Percentiles rank a stretch among this genome's conserved stretches.
These are phyloP conservation scores for Tillus elongatus DNA, from an alignment of 2,888 invertebrate species.

Conservation along the genomic window DNA sequence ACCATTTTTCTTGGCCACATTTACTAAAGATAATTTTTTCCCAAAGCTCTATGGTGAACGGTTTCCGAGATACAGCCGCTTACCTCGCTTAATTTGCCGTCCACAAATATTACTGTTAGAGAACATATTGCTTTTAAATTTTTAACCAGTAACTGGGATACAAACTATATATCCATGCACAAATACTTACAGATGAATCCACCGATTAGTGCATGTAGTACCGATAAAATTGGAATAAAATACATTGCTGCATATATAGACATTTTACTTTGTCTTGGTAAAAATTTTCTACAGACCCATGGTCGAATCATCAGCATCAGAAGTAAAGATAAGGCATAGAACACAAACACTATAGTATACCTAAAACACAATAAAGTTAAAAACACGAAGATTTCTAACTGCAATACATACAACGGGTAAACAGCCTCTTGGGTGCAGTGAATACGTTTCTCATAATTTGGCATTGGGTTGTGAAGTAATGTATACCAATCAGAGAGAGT, in stretches of 20 bases:
- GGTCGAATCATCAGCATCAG: slow-evolving; percentile 74
- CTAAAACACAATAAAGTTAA: slow-evolving; percentile 45
- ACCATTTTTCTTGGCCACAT: too few species aligned
- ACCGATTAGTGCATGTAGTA: slow-evolving; percentile 80
- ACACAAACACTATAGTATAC: slow-evolving; percentile 85
- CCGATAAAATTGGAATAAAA: slow-evolving; percentile 80
- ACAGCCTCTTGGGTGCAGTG: slow-evolving; percentile 97
- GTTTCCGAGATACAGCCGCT: too few species aligned
- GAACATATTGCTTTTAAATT: too few species aligned
- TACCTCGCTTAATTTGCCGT: too few species aligned
- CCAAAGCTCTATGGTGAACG: too few species aligned
- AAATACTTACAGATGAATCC: slow-evolving; percentile 77
- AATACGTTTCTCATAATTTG: slow-evolving; percentile 78
- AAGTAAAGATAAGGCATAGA: slow-evolving; percentile 74
- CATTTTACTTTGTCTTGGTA: slow-evolving; percentile 60
- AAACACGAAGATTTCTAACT: neutral
- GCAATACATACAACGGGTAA: slow-evolving; percentile 77
- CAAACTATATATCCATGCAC: neutral
- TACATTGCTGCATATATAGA: slow-evolving; percentile 91
- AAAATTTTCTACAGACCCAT: slow-evolving; percentile 56
- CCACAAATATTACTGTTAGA: too few species aligned
- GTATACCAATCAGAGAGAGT: slow-evolving; percentile 95
- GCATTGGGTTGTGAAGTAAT: slow-evolving; percentile 84
- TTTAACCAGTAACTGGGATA: too few species aligned
- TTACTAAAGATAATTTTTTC: too few species aligned